Base-by-base conservation (phyloP, 2,797 vertebrate species). In the Gymnopithys bicolor region DNA sequence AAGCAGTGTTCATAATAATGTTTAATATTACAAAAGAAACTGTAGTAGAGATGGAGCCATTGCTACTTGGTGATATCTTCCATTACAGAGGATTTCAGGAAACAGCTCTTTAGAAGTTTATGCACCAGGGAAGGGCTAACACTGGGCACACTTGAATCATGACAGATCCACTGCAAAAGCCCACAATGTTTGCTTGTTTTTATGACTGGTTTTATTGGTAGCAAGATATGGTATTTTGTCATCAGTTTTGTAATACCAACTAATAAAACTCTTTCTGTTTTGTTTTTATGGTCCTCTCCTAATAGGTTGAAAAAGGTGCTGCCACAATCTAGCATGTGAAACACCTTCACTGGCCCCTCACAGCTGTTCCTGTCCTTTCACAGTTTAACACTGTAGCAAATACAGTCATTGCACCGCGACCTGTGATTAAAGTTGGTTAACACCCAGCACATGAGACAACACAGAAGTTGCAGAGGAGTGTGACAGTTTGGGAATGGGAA, bases 1-100 rank as follows among this genome's bases (percentile, higher is more conserved):
- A 90, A 91, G 28, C 27, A 62, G 8, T 30, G 9, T 48, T 48
- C 56, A 32, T 73, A 69, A 75, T 58, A 82, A 55, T 60, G 1
- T 86, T 93, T 91, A 30, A 23, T 51, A 33, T 63, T 70, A 51
- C 51, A 75, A 87, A 92, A 93, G 10, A 92, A 62, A 73, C 17
- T 24, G 21, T 64, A 32, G 17, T 66, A 66, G 79, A 81, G 68
- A 84, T 43, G 3, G 32, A 86, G 27, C 32, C 25, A 21, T 43
- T 81, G 30, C 60, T 87, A 30, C 18, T 69, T 23, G 7, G 55
- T 45, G n/a, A 22, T 53, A 33, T n/a, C 32, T 81, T 84, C 46
- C 60, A 32, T 71, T 87, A 74, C 35, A 74, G 35, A 77, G 43
- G 39, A 62, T 90, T 90, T 77, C 71, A 75, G 46, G 59, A 94